Evolutionary conservation across 2,888 invertebrate genomes (phyloP).

Genomic region (Ectemnius lituratus): DNA sequence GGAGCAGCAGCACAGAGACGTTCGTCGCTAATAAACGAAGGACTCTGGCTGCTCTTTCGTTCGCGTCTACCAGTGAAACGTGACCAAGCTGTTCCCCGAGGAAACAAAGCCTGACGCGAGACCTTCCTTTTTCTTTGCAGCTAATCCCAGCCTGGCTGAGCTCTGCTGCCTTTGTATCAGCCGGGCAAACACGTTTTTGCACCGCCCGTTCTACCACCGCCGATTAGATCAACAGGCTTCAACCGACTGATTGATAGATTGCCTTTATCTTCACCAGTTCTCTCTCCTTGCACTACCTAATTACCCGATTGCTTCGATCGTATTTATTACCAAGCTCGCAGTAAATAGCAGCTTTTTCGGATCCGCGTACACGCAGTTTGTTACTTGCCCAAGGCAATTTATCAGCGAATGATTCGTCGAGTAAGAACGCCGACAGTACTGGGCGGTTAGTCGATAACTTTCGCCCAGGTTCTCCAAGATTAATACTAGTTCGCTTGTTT

Average conservation of each 20-base stretch:
- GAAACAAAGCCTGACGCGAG: neutral
- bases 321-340: neutral
- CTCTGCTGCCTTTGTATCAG: neutral
- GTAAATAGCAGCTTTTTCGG: neutral
- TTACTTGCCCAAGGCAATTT: neutral
- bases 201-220: neutral
- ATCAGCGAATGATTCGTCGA: constrained; percentile 30
- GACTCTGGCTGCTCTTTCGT: constrained; percentile 4
- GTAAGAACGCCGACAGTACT: constrained; percentile 17
- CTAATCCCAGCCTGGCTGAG: neutral
- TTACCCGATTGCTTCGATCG: neutral
- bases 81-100: neutral
- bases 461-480: constrained; percentile 37
- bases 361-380: no score
- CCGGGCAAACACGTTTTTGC: constrained; percentile 6
- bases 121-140: neutral
- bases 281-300: neutral
- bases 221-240: constrained; percentile 3
- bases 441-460: constrained; percentile 33
- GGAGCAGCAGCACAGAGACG: no score
- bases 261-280: neutral
- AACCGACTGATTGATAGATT: neutral
- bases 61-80: constrained; percentile 2
- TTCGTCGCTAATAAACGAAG: constrained; percentile 28
- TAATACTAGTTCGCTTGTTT: constrained; percentile 43